Conservation (phyloP, 2,888 invertebrate genomes). For the Agrochola litura region DNA sequence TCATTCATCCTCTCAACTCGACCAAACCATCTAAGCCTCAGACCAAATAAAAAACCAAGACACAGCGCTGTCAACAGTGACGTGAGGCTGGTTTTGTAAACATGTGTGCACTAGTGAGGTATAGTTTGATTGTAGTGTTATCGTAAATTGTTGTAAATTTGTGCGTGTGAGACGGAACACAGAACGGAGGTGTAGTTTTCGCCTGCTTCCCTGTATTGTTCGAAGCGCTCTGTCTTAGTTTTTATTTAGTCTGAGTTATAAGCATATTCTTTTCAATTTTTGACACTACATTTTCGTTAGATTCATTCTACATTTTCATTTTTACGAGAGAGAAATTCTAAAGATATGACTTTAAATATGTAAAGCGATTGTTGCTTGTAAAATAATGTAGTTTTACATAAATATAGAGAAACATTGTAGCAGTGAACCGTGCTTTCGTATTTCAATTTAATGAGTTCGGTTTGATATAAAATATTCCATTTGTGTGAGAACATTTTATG, state of each 20-base stretch:
- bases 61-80: too few relatives aligned
- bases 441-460: constrained; percentile 58
- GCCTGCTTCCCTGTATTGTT: too few relatives aligned
- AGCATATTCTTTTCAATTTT: neutral
- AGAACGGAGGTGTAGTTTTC: too few relatives aligned
- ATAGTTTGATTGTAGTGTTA: too few relatives aligned
- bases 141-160: too few relatives aligned
- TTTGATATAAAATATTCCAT: constrained; percentile 54
- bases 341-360: constrained; percentile 1
- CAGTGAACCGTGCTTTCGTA: constrained; percentile 22
- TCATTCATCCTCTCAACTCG: neutral
- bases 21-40: neutral
- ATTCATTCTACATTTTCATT: neutral
- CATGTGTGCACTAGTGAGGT: too few relatives aligned
- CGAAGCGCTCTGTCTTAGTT: too few relatives aligned
- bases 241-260: too few relatives aligned
- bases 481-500: constrained; percentile 40
- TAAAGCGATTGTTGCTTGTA: constrained; percentile 33
- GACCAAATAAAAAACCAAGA: too few relatives aligned
- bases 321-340: constrained; percentile 11
- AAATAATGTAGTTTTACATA: constrained; percentile 46
- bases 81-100: too few relatives aligned
- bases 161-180: too few relatives aligned
- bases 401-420: constrained; percentile 37
- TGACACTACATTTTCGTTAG: neutral